These are phyloP conservation scores for Fistularia commersonii DNA, from an alignment of 2,797 vertebrate species.

Conservation along the genomic window DNA sequence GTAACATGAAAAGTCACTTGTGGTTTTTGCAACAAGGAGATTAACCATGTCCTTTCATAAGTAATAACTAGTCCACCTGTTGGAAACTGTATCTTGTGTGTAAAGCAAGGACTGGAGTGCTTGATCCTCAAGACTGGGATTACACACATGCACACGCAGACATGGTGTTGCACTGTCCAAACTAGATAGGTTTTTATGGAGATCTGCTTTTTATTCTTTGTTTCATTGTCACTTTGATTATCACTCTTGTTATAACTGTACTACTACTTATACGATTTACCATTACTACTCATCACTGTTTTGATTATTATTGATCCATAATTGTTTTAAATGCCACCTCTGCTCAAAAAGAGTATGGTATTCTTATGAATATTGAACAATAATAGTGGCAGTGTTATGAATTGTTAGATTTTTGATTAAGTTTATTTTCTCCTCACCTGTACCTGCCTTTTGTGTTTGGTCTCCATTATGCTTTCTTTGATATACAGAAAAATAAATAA, in stretches of 20 bases:
- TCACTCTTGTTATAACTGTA: slow-evolving; percentile 83
- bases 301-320: slow-evolving; percentile 78
- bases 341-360: slow-evolving; percentile 71
- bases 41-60: slow-evolving; percentile 48
- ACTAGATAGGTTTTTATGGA: slow-evolving; percentile 76
- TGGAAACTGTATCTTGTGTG: slow-evolving; percentile 74
- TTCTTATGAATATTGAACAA: slow-evolving; percentile 79
- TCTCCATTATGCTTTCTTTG: slow-evolving; percentile 81
- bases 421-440: slow-evolving; percentile 76
- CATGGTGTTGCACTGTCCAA: slow-evolving; percentile 78
- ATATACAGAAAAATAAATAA: slow-evolving; percentile 83
- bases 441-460: slow-evolving; percentile 83
- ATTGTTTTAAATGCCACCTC: slow-evolving; percentile 75
- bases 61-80: slow-evolving; percentile 57
- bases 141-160: slow-evolving; percentile 56
- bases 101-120: slow-evolving; percentile 71
- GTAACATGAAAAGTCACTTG: slow-evolving; percentile 56
- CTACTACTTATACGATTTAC: slow-evolving; percentile 80
- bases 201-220: slow-evolving; percentile 78
- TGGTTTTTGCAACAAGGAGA: slow-evolving; percentile 44
- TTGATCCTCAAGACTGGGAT: slow-evolving; percentile 71
- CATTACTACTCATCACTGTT: slow-evolving; percentile 81
- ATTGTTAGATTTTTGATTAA: slow-evolving; percentile 81
- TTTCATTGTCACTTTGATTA: slow-evolving; percentile 83
- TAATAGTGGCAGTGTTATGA: slow-evolving; percentile 81